A percentile compares a stretch with the other conserved stretches of the same genome.
These are phyloP conservation scores for Fregata magnificens DNA, from an alignment of 2,113 vertebrate genomes.

Conservation along the genomic window DNA sequence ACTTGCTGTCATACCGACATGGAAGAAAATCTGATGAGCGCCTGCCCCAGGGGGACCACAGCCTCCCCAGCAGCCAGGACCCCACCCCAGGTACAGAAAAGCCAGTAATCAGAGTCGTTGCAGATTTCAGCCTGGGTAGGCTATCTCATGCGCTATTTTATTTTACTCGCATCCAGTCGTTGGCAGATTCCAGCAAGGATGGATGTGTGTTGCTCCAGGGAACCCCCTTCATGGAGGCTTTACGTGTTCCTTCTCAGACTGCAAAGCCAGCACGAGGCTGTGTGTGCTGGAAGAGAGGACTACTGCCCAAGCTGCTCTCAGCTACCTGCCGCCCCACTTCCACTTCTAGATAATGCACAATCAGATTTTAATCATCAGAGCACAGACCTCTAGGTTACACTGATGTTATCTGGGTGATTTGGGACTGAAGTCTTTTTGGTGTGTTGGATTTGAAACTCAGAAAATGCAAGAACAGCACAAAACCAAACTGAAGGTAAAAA, in stretches of 20 bases:
- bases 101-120: background rate
- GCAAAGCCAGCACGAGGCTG: background rate
- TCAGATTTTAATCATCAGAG: background rate
- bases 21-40: background rate
- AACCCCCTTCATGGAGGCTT: background rate
- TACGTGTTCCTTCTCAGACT: background rate
- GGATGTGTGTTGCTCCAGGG: background rate
- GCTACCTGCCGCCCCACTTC: background rate
- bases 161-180: background rate
- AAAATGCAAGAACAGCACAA: background rate
- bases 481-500: slow-evolving; percentile 2
- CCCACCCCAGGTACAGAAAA: background rate
- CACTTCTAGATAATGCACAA: background rate
- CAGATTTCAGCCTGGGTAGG: background rate
- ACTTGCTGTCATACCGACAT: background rate
- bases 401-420: background rate
- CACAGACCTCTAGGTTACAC: background rate
- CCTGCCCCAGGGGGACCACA: background rate
- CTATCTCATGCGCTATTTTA: background rate
- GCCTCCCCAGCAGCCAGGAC: background rate
- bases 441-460: background rate
- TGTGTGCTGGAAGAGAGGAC: background rate
- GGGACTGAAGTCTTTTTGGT: background rate
- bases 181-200: background rate
- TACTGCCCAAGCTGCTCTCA: background rate